Evolutionary conservation across 2,888 invertebrate genomes (phyloP).

Genomic region (Eupsilia transversa): DNA sequence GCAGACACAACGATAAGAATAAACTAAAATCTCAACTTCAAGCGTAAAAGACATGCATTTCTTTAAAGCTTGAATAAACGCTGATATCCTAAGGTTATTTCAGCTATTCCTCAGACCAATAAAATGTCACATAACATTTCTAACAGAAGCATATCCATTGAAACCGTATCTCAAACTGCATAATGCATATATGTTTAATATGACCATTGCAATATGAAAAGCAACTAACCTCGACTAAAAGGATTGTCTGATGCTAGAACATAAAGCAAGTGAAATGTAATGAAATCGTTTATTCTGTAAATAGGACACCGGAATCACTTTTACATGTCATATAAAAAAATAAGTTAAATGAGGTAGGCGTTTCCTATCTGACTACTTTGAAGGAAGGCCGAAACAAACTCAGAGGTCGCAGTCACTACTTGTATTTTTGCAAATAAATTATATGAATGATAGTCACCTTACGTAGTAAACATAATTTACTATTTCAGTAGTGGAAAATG

Average conservation of each 20-base stretch:
- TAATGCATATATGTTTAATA: constrained; percentile 35
- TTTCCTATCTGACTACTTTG: too few species aligned
- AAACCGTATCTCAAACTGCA: constrained; percentile 39
- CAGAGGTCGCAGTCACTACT: too few species aligned
- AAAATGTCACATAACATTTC: constrained; percentile 29
- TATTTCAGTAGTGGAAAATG: background rate
- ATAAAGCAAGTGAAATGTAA: too few species aligned
- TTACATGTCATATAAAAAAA: too few species aligned
- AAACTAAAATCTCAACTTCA: constrained; percentile 13
- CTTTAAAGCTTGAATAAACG: constrained; percentile 18
- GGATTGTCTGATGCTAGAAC: too few species aligned
- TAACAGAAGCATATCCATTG: constrained; percentile 11
- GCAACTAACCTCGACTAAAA: constrained; percentile 27
- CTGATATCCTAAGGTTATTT: background rate
- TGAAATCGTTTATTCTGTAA: too few species aligned
- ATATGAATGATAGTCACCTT: too few species aligned
- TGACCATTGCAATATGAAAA: constrained; percentile 17
- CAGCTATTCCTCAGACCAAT: constrained; percentile 31
- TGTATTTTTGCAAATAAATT: too few species aligned
- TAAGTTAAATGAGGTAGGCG: too few species aligned
- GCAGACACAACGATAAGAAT: constrained; percentile 26
- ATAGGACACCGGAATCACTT: too few species aligned
- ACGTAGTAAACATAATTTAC: too few species aligned
- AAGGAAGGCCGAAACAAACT: too few species aligned
- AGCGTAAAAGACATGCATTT: constrained; percentile 24